Conservation (phyloP, 2,113 vertebrate species). For the Phylloscopus trochiloides region DNA sequence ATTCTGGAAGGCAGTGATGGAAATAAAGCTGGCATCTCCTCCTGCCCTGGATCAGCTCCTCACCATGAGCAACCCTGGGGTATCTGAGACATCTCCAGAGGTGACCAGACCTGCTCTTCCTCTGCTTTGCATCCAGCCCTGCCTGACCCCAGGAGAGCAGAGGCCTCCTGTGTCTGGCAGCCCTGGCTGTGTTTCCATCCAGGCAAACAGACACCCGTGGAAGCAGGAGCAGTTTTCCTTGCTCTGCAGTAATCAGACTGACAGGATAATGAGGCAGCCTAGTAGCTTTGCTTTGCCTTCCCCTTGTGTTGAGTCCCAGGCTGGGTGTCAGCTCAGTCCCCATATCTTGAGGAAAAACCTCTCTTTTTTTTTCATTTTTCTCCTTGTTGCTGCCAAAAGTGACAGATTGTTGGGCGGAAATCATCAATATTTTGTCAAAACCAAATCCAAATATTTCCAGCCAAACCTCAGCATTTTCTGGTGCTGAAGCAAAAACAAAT, state of each 20-base stretch:
- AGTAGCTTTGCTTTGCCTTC: neutral
- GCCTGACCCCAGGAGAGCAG: neutral
- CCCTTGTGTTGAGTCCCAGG: neutral
- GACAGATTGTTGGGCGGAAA: neutral
- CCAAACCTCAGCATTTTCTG: slow-evolving; percentile 36
- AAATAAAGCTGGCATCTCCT: neutral
- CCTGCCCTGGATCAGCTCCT: neutral
- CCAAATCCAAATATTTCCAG: slow-evolving; percentile 24
- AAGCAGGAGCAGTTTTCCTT: neutral
- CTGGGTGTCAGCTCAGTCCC: slow-evolving; percentile 19
- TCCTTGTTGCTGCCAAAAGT: neutral
- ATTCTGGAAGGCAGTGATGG: slow-evolving; percentile 10
- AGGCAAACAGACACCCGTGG: neutral
- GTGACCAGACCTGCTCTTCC: neutral
- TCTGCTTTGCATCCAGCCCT: neutral
- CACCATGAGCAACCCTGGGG: fast-evolving
- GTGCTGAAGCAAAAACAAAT: slow-evolving; percentile 6
- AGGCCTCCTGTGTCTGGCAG: neutral
- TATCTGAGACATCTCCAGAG: neutral
- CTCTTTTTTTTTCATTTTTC: neutral
- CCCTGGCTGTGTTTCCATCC: neutral
- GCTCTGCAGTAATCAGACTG: slow-evolving; percentile 2
- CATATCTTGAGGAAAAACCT: neutral
- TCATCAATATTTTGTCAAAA: slow-evolving; percentile 43
- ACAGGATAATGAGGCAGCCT: neutral